Evolutionary conservation across 2,797 vertebrate genomes (phyloP).

Genomic region (Hybognathus amarus): DNA sequence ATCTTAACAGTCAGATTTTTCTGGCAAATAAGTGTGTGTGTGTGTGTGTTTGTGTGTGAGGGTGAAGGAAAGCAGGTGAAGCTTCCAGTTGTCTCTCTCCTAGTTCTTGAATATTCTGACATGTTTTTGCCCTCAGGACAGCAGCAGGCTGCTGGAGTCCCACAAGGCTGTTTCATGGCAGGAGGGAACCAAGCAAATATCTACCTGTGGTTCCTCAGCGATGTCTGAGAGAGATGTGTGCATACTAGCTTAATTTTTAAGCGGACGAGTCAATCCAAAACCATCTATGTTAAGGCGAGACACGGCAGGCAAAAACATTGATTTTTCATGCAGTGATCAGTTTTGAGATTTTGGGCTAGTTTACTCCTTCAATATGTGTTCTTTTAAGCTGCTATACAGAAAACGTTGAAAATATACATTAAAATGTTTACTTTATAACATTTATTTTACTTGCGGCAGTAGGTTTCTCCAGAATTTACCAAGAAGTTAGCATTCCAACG

Average conservation of each 20-base stretch:
- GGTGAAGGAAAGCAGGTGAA: constrained; percentile 19
- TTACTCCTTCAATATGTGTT: no score
- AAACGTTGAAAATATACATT: no score
- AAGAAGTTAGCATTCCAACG: no score
- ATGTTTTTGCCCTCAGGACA: constrained; percentile 51
- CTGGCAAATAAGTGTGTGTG: not conserved
- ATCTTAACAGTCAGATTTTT: constrained; percentile 10
- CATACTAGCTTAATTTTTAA: not conserved
- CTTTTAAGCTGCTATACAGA: no score
- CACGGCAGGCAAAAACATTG: no score
- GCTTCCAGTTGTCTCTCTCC: constrained; percentile 37
- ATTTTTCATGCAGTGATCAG: no score
- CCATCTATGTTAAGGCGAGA: not conserved
- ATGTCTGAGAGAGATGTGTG: constrained; percentile 9
- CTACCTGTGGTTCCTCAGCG: constrained; percentile 43
- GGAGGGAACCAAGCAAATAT: constrained; percentile 47
- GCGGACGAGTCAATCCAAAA: not conserved
- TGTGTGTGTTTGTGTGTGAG: not conserved
- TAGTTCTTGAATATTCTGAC: constrained; percentile 31
- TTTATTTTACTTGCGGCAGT: no score
- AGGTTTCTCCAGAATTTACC: no score
- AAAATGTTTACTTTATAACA: no score
- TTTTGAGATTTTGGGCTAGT: no score
- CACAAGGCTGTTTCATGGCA: constrained; percentile 51
- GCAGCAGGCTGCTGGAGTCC: constrained; percentile 37